Evolutionary conservation across 2,888 invertebrate genomes (phyloP), one percentile per base, ranked within the genome.

Genomic region (Megamerina dolium): DNA sequence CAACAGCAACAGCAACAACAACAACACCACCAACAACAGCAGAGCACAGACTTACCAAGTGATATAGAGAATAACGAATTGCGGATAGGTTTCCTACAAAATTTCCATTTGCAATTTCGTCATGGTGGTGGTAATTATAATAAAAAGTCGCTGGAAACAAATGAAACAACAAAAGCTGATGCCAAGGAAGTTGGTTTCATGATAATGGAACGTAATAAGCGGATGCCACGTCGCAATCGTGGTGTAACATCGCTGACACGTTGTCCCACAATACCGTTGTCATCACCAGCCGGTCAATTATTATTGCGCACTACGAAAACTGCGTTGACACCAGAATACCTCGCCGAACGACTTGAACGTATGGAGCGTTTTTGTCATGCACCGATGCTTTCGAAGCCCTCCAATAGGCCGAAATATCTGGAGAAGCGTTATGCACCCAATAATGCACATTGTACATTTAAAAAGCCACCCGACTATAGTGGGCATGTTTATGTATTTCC

Each of bases 271-370:
- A 76, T 77, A 47, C 75, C 77, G 3, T 68, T 77, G 41, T 76
- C 77, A 10, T 77, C 76, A 23, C 76, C 76, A 12, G 75, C 75
- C 21, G 77, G 77, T 5, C 66, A 75, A 36, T 59, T 73, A 32
- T 57, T 77, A 42, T 62, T 73, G 13, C 74, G 73, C 52, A 70
- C 73, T 32, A 73, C 74, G n/a, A 75, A 75, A 56, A 63, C 69
- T 41, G 64, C 70, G 58, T 58, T 67, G 48, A 63, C 64, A 4
- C 62, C 68, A 49, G 74, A 70, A n/a, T 75, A 73, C 49, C 66
- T 75, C 23, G 67, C 66, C 39, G 77, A 77, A 52, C 70, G 75
- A 29, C 53, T 76, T n/a, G 77, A 77, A 30, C 72, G 76, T 46
- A 60, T 74, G 51, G 77, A 77, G 46, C 68, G 76, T 44, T 74